Evolutionary conservation across 2,797 vertebrate genomes (phyloP).

Genomic region (Remorina albescens): DNA sequence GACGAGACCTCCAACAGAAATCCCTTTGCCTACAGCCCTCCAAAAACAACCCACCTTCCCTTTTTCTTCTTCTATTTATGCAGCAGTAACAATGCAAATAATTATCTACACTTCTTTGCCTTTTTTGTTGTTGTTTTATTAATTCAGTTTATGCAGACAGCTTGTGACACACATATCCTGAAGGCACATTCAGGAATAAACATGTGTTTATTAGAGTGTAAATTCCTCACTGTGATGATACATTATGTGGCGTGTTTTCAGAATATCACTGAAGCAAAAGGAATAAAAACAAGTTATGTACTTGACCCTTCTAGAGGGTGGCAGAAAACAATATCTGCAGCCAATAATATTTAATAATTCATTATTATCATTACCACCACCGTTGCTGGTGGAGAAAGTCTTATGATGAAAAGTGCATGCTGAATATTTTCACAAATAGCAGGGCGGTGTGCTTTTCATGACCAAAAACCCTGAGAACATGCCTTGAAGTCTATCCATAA

Average conservation of each 20-base stretch:
- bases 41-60: slow-evolving; percentile 59
- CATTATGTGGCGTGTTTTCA: slow-evolving; percentile 4
- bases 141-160: background rate
- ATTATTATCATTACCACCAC: slow-evolving; percentile 29
- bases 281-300: slow-evolving; percentile 18
- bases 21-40: slow-evolving; percentile 48
- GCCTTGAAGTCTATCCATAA: slow-evolving; percentile 42
- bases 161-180: background rate
- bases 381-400: slow-evolving; percentile 11
- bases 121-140: background rate
- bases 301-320: slow-evolving; percentile 17
- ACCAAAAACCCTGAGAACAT: slow-evolving; percentile 9
- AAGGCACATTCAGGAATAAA: slow-evolving; percentile 9
- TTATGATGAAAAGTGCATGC: slow-evolving; percentile 25
- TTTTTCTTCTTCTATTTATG: slow-evolving; percentile 30
- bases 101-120: background rate
- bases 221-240: slow-evolving; percentile 9
- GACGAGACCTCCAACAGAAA: slow-evolving; percentile 58
- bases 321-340: slow-evolving; percentile 23
- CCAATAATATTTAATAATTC: slow-evolving; percentile 53
- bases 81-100: slow-evolving; percentile 27
- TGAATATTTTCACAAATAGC: slow-evolving; percentile 36
- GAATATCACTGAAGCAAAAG: slow-evolving; percentile 7
- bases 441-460: slow-evolving; percentile 11
- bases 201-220: slow-evolving; percentile 1